Base-by-base conservation (phyloP, 2,797 vertebrate genomes). In the Amphiprion clarkii region DNA sequence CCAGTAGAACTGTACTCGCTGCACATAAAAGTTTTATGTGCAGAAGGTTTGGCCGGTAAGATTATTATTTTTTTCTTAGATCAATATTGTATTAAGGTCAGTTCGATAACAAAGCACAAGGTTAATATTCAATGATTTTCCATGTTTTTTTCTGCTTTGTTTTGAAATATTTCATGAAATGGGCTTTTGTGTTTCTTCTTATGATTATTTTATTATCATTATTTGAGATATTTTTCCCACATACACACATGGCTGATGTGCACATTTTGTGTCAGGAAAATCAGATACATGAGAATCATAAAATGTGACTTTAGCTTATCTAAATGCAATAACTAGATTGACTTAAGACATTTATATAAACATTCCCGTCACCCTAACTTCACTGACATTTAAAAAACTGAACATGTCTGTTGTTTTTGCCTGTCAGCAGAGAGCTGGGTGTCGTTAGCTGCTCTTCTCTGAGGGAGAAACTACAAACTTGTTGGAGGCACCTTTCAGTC, bases 361-460 rank as follows among this genome's bases (percentile, higher is more conserved):
- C 8, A 36, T 72, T 66, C 39, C 49, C 11, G 51, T 53, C 36
- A 42, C 36, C 51, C 33, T 23, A 39, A 54, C 19, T 23, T 51
- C 21, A 46, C n/a, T 2, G 69, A 21, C 44, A 16, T 21, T 29
- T 61, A 52, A 49, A 62, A 54, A 63, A 66, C 63, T 6, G 0
- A 44, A 64, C n/a, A 55, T 1, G 0, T 25, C 58, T 29, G 21
- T 42, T 75, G 53, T 68, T 63, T 69, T 64, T 39, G 14, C 39
- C 54, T 42, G 65, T 85, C 78, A 82, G 71, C 64, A 40, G 14
- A 52, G 58, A 36, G 49, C n/a, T 31, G 10, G 23, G 14, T 65
- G 31, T 74, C 48, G 59, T 71, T 78, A 23, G 29, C 71, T 59
- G 48, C 69, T 75, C 51, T 21, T 81, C 67, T 85, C 27, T 74